These are phyloP conservation scores for Sinocyclocheilus maitianheensis DNA, from an alignment of 2,113 vertebrate species.

Conservation along the genomic window DNA sequence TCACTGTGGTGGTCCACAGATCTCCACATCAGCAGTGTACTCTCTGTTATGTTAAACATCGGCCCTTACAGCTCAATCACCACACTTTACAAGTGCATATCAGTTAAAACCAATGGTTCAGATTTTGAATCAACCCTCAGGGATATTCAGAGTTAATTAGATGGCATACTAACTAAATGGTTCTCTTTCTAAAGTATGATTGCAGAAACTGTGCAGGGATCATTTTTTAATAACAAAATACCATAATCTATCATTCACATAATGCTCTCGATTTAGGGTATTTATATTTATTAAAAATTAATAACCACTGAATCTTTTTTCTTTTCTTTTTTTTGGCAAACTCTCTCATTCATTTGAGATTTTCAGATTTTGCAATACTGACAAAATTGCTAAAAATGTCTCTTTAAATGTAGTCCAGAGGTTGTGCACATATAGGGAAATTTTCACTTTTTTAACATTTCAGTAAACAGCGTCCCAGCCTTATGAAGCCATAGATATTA, in stretches of 20 bases:
- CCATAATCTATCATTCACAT: background rate
- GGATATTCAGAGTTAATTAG: slow-evolving; percentile 22
- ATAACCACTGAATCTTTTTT: background rate
- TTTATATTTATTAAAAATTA: background rate
- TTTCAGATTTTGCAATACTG: background rate
- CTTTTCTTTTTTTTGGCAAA: background rate
- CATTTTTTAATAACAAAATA: background rate
- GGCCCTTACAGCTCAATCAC: slow-evolving; percentile 52
- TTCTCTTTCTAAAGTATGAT: background rate
- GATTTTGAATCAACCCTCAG: slow-evolving; percentile 27
- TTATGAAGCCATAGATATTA: background rate
- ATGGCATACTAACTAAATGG: background rate
- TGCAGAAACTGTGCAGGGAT: background rate
- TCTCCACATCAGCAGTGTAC: slow-evolving; percentile 71
- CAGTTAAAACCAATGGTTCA: slow-evolving; percentile 28
- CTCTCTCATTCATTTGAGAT: background rate
- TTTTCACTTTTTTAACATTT: background rate
- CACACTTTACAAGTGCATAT: slow-evolving; percentile 16
- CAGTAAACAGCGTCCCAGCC: background rate
- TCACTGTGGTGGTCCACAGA: slow-evolving; percentile 74
- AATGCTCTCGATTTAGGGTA: background rate
- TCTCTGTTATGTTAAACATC: slow-evolving; percentile 73
- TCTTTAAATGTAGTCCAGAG: background rate
- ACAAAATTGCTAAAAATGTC: background rate
- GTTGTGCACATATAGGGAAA: background rate